A percentile compares a stretch with the other conserved stretches of the same genome.
Conservation (phyloP, 30 jellyfish, hydroid and myxozoan species). For the Aurelia sp. region DNA sequence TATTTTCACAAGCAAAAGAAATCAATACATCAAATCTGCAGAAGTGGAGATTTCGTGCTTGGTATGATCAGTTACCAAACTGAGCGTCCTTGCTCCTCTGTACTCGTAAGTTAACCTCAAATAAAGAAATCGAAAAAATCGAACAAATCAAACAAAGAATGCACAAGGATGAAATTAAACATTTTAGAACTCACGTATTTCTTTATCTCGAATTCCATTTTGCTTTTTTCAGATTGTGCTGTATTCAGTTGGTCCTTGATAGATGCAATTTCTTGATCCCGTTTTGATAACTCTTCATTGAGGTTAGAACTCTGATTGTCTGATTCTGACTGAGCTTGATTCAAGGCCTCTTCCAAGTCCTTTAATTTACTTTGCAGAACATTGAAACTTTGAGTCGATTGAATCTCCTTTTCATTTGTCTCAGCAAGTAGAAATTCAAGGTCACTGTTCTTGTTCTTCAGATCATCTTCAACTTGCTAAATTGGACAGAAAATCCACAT, state of each 20-base stretch:
- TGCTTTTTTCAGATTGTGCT: constrained; percentile 26
- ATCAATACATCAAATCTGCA: too few species aligned
- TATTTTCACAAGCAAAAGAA: too few species aligned
- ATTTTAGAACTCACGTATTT: constrained; percentile 62
- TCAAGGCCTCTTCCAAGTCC: constrained; percentile 38
- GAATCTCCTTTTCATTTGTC: constrained; percentile 62
- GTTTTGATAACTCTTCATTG: constrained; percentile 41
- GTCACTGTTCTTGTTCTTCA: constrained; percentile 52
- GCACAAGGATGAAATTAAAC: not conserved
- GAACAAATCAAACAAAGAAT: not conserved
- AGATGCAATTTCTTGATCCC: constrained; percentile 26
- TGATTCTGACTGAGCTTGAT: constrained; percentile 53
- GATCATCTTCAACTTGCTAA: constrained; percentile 65
- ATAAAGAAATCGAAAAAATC: not conserved
- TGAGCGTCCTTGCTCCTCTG: too few species aligned
- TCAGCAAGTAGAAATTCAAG: constrained; percentile 61
- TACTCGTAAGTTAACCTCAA: too few species aligned
- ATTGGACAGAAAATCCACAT: not conserved
- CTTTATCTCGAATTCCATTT: constrained; percentile 66
- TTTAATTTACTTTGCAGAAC: constrained; percentile 55
- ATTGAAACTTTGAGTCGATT: constrained; percentile 44
- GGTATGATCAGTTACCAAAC: too few species aligned
- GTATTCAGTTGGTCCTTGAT: constrained; percentile 45
- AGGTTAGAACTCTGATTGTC: constrained; percentile 31
- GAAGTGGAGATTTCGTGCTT: too few species aligned